These are phyloP conservation scores for Drosophila tristis DNA, from an alignment of 1,140 invertebrate species.

Conservation along the genomic window DNA sequence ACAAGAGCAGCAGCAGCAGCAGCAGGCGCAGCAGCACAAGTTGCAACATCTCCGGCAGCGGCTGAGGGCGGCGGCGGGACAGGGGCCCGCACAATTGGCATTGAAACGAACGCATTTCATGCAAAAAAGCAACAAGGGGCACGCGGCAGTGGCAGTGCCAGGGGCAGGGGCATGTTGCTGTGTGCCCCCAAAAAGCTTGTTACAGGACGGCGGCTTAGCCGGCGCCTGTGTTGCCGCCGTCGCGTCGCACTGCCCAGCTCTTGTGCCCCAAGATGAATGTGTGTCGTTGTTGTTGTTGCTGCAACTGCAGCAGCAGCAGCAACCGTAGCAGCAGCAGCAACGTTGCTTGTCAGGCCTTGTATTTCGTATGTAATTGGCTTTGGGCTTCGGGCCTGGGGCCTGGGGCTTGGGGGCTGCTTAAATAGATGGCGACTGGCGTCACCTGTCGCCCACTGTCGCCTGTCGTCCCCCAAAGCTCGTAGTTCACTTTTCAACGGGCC, in stretches of 20 bases:
- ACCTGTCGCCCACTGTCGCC: conserved; percentile 68
- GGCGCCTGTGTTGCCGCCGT: conserved; percentile 47
- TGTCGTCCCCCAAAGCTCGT: conserved; percentile 19
- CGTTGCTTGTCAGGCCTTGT: conserved; percentile 73
- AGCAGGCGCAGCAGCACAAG: conserved; percentile 11
- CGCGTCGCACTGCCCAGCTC: conserved; percentile 26
- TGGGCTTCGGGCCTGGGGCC: conserved; percentile 4
- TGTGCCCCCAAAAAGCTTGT: conserved; percentile 53
- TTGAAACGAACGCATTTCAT: no score
- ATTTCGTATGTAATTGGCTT: conserved; percentile 81
- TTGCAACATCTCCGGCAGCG: conserved; percentile 45
- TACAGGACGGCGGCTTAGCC: conserved; percentile 55
- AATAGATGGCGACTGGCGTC: conserved; percentile 75
- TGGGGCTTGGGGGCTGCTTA: conserved; percentile 29
- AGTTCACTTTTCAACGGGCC: conserved; percentile 9
- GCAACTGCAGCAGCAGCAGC: background rate
- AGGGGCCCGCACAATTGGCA: background rate
- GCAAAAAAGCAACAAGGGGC: background rate
- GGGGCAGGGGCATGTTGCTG: conserved; percentile 23
- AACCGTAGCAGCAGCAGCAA: background rate
- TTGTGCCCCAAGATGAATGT: conserved; percentile 69
- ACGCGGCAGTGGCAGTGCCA: conserved; percentile 19
- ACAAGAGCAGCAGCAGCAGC: conserved; percentile 14
- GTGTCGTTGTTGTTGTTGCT: conserved; percentile 40
- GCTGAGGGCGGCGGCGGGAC: conserved; percentile 16